Evolutionary conservation across 2,888 invertebrate genomes (phyloP).

Genomic region (Arrhopalites spinosus): DNA sequence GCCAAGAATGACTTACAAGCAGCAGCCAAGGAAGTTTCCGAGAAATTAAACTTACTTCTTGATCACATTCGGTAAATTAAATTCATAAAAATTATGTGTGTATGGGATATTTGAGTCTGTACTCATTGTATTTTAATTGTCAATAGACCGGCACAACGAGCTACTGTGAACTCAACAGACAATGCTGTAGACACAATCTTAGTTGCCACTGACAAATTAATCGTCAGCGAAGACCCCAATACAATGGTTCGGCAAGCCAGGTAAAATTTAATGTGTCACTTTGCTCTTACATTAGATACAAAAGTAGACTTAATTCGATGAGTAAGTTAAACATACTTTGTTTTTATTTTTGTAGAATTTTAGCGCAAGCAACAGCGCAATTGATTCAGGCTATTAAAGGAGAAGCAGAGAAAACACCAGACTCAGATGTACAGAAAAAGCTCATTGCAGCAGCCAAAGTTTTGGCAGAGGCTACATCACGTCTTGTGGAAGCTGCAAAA

Average conservation of each 20-base stretch:
- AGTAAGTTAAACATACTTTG: constrained; percentile 60
- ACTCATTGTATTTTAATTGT: neutral
- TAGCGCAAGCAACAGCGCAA: constrained; percentile 93
- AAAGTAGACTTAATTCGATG: no score
- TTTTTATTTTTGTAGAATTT: constrained; percentile 64
- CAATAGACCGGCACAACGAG: constrained; percentile 48
- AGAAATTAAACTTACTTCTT: constrained; percentile 84
- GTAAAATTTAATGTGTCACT: no score
- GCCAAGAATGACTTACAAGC: constrained; percentile 74
- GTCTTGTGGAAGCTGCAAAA: constrained; percentile 95
- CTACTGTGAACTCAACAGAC: constrained; percentile 69
- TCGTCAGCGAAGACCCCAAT: constrained; percentile 81
- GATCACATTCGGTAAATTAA: constrained; percentile 76
- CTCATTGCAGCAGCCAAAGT: constrained; percentile 89
- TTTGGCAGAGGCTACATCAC: constrained; percentile 91
- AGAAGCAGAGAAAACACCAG: constrained; percentile 86
- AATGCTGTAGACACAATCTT: constrained; percentile 83
- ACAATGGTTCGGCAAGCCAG: constrained; percentile 92
- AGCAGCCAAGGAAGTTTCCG: constrained; percentile 86
- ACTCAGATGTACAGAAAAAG: constrained; percentile 85
- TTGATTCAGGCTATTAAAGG: constrained; percentile 93
- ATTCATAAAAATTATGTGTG: neutral
- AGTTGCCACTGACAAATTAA: constrained; percentile 82
- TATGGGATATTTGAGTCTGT: constrained; percentile 2
- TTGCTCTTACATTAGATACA: no score